phyloP scores from a whole-genome alignment of 1,140 invertebrate genomes.

The Cardiocondyla obscurior region DNA sequence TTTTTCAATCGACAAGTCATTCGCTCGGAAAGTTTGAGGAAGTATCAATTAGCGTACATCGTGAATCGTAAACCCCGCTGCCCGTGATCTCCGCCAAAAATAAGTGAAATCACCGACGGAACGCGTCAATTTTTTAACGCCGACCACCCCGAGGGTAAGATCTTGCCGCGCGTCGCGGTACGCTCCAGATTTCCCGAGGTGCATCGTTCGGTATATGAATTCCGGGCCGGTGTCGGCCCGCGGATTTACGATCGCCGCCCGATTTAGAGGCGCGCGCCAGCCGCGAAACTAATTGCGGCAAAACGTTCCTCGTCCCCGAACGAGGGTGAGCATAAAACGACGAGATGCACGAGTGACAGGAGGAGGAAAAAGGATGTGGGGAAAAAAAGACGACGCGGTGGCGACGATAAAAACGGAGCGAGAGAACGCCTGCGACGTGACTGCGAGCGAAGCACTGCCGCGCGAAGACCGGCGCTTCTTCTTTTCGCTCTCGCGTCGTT shows the following conservation, averaged over 20 bases:
- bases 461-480: neutral
- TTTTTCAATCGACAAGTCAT: neutral
- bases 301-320: conserved; percentile 69
- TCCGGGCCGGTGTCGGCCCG: conserved; percentile 60
- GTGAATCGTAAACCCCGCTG: neutral
- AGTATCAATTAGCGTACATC: neutral
- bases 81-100: conserved; percentile 33
- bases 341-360: neutral
- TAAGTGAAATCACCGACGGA: neutral
- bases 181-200: conserved; percentile 70
- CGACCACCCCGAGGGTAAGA: conserved; percentile 61
- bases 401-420: conserved; percentile 49
- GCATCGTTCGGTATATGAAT: conserved; percentile 57
- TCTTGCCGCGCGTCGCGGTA: conserved; percentile 32
- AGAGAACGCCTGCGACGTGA: neutral
- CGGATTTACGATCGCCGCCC: conserved; percentile 71
- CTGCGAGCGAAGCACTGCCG: neutral
- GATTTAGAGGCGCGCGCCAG: conserved; percentile 67
- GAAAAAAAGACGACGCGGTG: conserved; percentile 6
- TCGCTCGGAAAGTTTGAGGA: neutral
- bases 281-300: conserved; percentile 75
- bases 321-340: conserved; percentile 13
- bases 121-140: conserved; percentile 36
- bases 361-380: conserved; percentile 50
- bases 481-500: neutral